phyloP scores from a whole-genome alignment of 2,113 vertebrate genomes.

The Microtus pennsylvanicus region DNA sequence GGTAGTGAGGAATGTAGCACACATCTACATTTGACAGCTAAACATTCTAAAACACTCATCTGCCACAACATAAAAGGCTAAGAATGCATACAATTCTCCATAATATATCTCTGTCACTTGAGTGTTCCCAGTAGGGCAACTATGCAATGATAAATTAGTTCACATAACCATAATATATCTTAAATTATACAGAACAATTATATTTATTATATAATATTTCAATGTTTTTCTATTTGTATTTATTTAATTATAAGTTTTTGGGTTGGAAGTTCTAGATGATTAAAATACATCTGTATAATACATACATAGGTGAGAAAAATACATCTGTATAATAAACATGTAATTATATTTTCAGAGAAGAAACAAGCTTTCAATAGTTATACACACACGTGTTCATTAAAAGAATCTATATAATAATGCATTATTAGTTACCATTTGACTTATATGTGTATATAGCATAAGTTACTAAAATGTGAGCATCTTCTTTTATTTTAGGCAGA shows the following conservation, averaged over 20 bases:
- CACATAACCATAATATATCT: neutral
- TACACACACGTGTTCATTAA: neutral
- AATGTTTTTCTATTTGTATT: conserved; percentile 7
- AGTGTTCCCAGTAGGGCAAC: neutral
- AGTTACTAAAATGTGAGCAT: neutral
- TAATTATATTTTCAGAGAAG: conserved; percentile 26
- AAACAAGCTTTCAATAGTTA: neutral
- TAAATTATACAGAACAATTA: neutral
- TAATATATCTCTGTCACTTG: neutral
- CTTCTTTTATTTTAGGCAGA: neutral
- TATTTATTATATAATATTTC: neutral
- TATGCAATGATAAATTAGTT: neutral
- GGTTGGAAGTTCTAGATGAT: neutral
- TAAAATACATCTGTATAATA: neutral
- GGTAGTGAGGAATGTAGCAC: neutral
- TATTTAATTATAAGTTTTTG: neutral
- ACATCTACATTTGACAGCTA: neutral
- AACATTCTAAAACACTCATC: neutral
- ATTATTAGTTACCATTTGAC: neutral
- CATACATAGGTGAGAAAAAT: neutral
- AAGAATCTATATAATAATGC: neutral
- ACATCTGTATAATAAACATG: neutral
- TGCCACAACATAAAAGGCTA: neutral
- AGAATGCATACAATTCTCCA: neutral
- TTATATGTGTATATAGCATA: neutral